Evolutionary conservation across 2,113 vertebrate species (phyloP), one percentile per base, ranked within the genome.

Genomic region (Phycodurus eques): DNA sequence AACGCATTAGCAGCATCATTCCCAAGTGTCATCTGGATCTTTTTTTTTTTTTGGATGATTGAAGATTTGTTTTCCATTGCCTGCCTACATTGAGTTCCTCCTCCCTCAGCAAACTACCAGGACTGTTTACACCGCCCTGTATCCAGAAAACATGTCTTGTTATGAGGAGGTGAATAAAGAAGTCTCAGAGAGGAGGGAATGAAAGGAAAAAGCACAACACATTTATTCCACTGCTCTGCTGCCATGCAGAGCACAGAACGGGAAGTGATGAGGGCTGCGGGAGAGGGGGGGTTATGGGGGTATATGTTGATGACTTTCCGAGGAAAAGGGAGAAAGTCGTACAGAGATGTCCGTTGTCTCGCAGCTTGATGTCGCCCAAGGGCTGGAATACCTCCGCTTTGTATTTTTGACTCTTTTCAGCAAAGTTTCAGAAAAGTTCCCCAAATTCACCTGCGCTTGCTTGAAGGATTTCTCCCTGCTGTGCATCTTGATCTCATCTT

Each of bases 271-370:
- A 66, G 71, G 63, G 53, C 49, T 31, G 51, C 3, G 11, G 53
- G 19, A 4, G 8, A 5, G 51, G 6, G 51, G 0, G 47, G 47
- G 13, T 5, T 33, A 14, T 8, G n/a, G 53, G 15, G 66, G 27
- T 17, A 15, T 43, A 59, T 61, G 70, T 19, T 61, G 35, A 56
- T 68, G 67, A 53, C 47, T 68, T 8, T 71, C 54, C 22, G 14
- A 15, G 60, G 20, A 0, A 67, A 60, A n/a, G 66, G 71, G 74
- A 74, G 78, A 44, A 61, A 68, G 74, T 69, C 56, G 83, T 77
- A 93, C 89, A 94, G 85, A 92, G 88, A 71, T 5, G 49, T 2
- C 67, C 70, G 60, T 91, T 95, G 93, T 94, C 90, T 81, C 78
- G 44, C 53, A 73, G 70, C 67, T 51, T 92, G 90, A 89, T 84